Evolutionary conservation across 1,140 invertebrate species (phyloP).

Genomic region (Drosophila bifasciata): DNA sequence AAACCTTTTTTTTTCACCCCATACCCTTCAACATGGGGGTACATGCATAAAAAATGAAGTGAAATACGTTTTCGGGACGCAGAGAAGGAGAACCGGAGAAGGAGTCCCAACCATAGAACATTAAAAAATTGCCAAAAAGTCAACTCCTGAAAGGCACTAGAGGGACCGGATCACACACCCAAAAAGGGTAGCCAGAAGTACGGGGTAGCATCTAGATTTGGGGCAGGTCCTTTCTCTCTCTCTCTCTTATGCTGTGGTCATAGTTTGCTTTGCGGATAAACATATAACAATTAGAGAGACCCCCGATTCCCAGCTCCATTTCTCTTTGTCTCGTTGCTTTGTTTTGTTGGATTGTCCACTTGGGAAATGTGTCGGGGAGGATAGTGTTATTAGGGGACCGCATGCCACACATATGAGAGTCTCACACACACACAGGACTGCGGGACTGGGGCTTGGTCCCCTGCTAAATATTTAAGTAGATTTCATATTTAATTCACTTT

Average conservation of each 20-base stretch:
- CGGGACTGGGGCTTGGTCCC: slow-evolving; percentile 17
- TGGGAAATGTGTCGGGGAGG: slow-evolving; percentile 16
- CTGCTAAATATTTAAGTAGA: slow-evolving; percentile 72
- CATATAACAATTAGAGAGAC: slow-evolving; percentile 74
- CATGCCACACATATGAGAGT: slow-evolving; percentile 1
- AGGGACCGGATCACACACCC: slow-evolving; percentile 5
- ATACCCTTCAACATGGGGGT: not conserved
- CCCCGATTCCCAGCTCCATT: not conserved
- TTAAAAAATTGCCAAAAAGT: slow-evolving; percentile 73
- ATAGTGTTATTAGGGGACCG: slow-evolving; percentile 1
- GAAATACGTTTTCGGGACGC: slow-evolving; percentile 65
- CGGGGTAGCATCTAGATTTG: slow-evolving; percentile 17
- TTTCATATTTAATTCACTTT: slow-evolving; percentile 75
- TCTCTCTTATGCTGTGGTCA: slow-evolving; percentile 9
- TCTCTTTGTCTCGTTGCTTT: slow-evolving; percentile 14
- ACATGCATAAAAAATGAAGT: slow-evolving; percentile 71
- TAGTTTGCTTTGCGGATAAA: slow-evolving; percentile 67
- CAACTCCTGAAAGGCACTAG: slow-evolving; percentile 34
- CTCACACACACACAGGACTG: not conserved
- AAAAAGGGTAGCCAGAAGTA: not conserved
- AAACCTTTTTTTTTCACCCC: slow-evolving; percentile 67
- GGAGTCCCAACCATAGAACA: slow-evolving; percentile 33
- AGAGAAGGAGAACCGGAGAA: slow-evolving; percentile 8
- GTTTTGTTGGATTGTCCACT: slow-evolving; percentile 45
- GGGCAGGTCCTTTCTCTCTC: slow-evolving; percentile 37